Percentiles rank a stretch among this genome's conserved stretches.
Evolutionary conservation across 2,797 vertebrate genomes (phyloP).

Genomic region (Hapalemur alaotrensis): DNA sequence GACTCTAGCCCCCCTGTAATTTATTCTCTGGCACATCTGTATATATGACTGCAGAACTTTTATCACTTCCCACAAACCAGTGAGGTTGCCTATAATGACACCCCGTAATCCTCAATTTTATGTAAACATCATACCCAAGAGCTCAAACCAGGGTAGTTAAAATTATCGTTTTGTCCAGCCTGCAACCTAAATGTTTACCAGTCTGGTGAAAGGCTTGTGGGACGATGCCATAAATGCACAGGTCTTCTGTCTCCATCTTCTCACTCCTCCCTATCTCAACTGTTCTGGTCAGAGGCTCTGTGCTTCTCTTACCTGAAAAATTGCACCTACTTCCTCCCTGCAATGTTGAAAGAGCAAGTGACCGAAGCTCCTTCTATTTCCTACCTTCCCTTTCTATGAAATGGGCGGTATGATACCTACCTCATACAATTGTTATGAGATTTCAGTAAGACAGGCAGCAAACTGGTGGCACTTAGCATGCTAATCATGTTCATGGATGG

Average conservation of each 20-base stretch:
- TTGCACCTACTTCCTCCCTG: background rate
- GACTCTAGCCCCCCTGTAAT: constrained; percentile 15
- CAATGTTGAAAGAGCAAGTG: background rate
- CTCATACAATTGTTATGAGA: background rate
- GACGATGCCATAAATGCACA: background rate
- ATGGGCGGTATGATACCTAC: background rate
- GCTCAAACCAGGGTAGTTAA: background rate
- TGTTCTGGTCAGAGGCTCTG: background rate
- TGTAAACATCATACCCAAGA: constrained; percentile 31
- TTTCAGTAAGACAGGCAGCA: background rate
- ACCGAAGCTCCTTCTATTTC: background rate
- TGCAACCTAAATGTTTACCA: background rate
- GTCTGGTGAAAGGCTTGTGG: constrained; percentile 20
- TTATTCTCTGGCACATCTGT: constrained; percentile 11
- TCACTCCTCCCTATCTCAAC: background rate
- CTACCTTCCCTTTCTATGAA: background rate
- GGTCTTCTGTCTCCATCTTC: background rate
- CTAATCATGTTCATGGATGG: background rate
- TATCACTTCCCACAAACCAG: background rate
- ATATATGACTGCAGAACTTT: background rate
- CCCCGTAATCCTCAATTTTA: constrained; percentile 34
- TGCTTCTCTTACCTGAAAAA: background rate
- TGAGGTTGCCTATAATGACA: constrained; percentile 46
- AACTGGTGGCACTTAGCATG: background rate
- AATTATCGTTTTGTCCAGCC: constrained; percentile 39